A percentile compares a stretch with the other conserved stretches of the same genome.
Evolutionary conservation across 2,888 invertebrate genomes (phyloP).

Genomic region (Thymelicus acteon): DNA sequence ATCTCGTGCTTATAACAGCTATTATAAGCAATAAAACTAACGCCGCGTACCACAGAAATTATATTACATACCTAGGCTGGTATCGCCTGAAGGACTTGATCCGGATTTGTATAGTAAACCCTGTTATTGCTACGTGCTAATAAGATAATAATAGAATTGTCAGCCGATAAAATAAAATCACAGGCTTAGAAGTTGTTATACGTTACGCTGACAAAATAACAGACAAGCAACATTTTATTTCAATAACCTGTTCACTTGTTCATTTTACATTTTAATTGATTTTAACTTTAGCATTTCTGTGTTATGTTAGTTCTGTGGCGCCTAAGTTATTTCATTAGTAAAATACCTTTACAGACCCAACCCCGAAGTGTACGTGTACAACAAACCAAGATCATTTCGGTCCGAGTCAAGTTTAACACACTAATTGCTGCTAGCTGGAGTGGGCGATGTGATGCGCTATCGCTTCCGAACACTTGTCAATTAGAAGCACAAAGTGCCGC

Average conservation of each 20-base stretch:
- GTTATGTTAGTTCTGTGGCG: neutral
- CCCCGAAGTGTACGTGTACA: slow-evolving; percentile 1
- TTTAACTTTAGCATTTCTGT: neutral
- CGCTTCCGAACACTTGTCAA: slow-evolving; percentile 71
- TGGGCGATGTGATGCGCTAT: slow-evolving; percentile 56
- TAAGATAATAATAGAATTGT: slow-evolving; percentile 33
- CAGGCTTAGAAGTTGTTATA: slow-evolving; percentile 16
- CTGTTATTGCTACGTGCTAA: slow-evolving; percentile 33
- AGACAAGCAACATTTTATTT: slow-evolving; percentile 1
- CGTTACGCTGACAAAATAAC: slow-evolving; percentile 30
- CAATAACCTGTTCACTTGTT: slow-evolving; percentile 1
- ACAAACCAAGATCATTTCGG: neutral
- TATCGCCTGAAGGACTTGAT: slow-evolving; percentile 32
- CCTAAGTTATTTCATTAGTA: neutral
- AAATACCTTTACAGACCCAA: neutral
- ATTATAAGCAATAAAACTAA: slow-evolving; percentile 71
- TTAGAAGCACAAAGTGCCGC: slow-evolving; percentile 70
- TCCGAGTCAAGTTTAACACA: slow-evolving; percentile 5
- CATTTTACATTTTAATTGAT: slow-evolving; percentile 26
- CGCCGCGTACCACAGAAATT: slow-evolving; percentile 65
- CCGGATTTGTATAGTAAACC: slow-evolving; percentile 26
- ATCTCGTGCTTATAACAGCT: slow-evolving; percentile 67
- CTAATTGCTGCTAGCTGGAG: slow-evolving; percentile 36
- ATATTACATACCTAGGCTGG: slow-evolving; percentile 53
- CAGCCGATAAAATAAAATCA: slow-evolving; percentile 28